Evolutionary conservation across 2,888 invertebrate genomes (phyloP), one percentile per base, ranked within the genome.

Genomic region (Drosophila neonasuta): DNA sequence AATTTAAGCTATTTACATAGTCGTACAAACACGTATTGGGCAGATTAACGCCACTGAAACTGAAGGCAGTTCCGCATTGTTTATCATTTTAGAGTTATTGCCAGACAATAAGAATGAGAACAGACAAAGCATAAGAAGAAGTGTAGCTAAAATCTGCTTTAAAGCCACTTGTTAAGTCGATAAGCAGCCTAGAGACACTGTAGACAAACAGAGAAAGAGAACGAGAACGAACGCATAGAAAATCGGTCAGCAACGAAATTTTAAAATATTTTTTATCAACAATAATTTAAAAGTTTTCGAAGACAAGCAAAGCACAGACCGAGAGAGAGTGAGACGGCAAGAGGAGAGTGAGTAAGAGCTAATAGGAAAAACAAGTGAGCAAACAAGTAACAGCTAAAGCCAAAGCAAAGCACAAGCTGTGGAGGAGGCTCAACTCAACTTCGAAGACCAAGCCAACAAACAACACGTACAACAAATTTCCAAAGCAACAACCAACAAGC

Each of bases 201-300:
- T 50, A 55, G 44, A 20, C 32, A 44, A 39, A 24, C 13, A 52
- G 29, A 55, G 11, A 32, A 10, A 42, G 6, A 42, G 6, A 42
- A 17, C 36, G 17, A 42, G 13, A 55, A 34, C 13, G 13, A 13
- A 13, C 13, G 13, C 13, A 13, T 20, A 45, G n/a, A 36, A 36
- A 36, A 36, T 36, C 36, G 55, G 24, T 45, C 34, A 46, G 36
- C 13, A 46, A 44, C 50, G 44, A 75, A 79, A 79, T 76, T 69
- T 62, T 62, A 50, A 83, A 86, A 83, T 86, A 83, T 81, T 78
- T 83, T 78, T 79, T 70, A 84, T 84, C 86, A 84, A 84, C 85
- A 81, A 86, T 81, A 86, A 86, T 81, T 86, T 86, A 74, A 81
- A 81, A 86, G 71, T 81, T 86, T 81, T 71, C 67, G 60, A 81